Evolutionary conservation across 2,113 vertebrate species (phyloP), one percentile per base, ranked within the genome.

Genomic region (Lasiurus cinereus): DNA sequence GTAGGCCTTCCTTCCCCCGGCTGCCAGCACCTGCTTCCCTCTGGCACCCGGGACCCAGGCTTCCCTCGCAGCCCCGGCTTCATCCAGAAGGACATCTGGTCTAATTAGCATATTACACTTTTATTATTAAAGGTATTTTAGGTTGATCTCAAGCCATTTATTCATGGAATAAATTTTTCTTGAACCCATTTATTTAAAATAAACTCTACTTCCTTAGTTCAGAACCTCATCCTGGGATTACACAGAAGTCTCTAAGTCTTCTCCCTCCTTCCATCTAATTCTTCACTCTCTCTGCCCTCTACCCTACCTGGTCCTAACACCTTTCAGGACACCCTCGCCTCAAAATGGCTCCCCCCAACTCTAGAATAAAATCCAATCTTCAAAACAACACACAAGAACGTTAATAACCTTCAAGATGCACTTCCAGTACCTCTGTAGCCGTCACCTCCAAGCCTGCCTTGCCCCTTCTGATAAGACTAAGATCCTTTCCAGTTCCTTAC

Each of bases 381-480:
- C 31, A 7, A 62, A 31, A 8, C 3, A 8, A 48, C 5, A 6
- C 4, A 16, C 24, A 1, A 29, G 64, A 22, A 33, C 12, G 56
- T 46, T 33, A 27, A 7, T 9, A 14, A n/a, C 10, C n/a, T 21
- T 27, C 11, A 0, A 2, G 29, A 29, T 5, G 43, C 16, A n/a
- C 52, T 48, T 29, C 73, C 21, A 31, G 5, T 3, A 15, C 66
- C 72, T 56, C 24, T 83, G 24, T 9, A 6, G 16, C 54, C 33
- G 48, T 22, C 22, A 1, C 22, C 62, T 7, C 9, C 16, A 33
- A 5, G 19, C 19, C 70, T 36, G 33, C 66, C 39, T 64, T 29
- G 6, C 43, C 33, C 54, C 46, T 33, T 54, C 52, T 27, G 54
- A n/a, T 14, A 36, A 50, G 62, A 85, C 43, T 2, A 29, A 24